Base-by-base conservation (phyloP, 2,797 vertebrate species). In the Miichthys miiuy region DNA sequence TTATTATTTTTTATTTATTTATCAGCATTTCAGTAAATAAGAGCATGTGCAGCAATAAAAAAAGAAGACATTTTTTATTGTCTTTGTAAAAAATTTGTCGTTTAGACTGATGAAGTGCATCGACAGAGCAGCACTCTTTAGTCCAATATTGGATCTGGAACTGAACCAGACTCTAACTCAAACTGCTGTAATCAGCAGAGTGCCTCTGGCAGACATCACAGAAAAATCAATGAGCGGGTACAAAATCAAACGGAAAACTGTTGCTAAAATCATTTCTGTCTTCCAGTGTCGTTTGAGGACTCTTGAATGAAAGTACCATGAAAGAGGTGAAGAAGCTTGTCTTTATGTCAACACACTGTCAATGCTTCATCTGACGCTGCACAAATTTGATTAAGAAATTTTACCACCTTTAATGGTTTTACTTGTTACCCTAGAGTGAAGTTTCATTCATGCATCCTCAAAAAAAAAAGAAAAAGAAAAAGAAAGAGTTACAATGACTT, bases 161-260 rank as follows among this genome's bases (percentile, higher is more conserved):
- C 9, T 18, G 68, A 71, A 74, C 88, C 88, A 88, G 67, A 67
- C 21, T 57, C 25, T 25, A 27, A 54, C 51, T 70, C 56, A 74
- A 67, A 77, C 56, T 80, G 81, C 77, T 75, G 60, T 27, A 74
- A 80, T 86, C 81, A 89, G 83, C 85, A 79, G 62, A 87, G 75
- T 60, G 80, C 47, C 69, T 67, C 69, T 63, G 51, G 63, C 81
- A 75, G 48, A 77, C 60, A 23, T 72, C 57, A 72, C 52, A 80
- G 52, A 57, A 51, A 81, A 84, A 83, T 83, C 78, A 84, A 82
- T 67, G 58, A 66, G 46, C 0, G 23, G 72, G 17, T 46, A 60
- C 41, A 51, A 63, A 71, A 62, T 68, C 64, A 56, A 57, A 78
- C 41, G 27, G 58, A 57, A 63, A 71, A 70, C 58, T 48, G 56